Percentiles rank a stretch among this genome's conserved stretches.
Conservation (phyloP, 2,797 vertebrate genomes). For the Masticophis lateralis region DNA sequence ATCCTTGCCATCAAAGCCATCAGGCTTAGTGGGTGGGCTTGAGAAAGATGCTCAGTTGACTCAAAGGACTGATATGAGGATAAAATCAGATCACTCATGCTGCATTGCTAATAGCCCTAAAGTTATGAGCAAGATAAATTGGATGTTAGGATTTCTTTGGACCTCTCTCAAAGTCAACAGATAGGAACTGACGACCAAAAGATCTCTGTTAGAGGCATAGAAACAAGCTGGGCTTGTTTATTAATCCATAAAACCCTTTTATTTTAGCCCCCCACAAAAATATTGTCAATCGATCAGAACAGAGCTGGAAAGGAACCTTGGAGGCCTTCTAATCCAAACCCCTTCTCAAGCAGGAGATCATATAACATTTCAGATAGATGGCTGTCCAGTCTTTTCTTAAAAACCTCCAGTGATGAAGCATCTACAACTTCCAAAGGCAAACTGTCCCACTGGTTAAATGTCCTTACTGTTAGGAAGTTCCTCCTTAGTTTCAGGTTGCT, state of each 20-base stretch:
- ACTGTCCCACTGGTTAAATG: background rate
- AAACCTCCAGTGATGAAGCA: background rate
- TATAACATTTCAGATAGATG: background rate
- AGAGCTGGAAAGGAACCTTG: background rate
- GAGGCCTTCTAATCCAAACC: background rate
- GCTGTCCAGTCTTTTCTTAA: background rate
- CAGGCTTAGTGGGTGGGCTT: background rate
- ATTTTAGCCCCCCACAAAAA: background rate
- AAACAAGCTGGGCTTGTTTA: background rate
- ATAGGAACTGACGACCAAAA: background rate
- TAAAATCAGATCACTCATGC: background rate
- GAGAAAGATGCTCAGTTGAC: background rate
- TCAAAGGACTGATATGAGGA: background rate
- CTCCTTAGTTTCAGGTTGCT: background rate
- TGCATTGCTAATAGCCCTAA: background rate
- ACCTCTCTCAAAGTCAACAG: background rate
- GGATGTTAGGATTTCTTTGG: background rate
- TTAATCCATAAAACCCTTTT: background rate
- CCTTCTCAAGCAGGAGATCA: background rate
- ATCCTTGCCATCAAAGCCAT: slow-evolving; percentile 18
- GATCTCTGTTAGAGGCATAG: background rate
- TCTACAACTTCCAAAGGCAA: background rate
- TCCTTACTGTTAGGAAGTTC: background rate
- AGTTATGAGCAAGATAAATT: background rate
- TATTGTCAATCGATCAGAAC: background rate